Percentiles rank a stretch among this genome's conserved stretches.
Conservation (phyloP, 1,140 invertebrate genomes). For the Drosophila teissieri region DNA sequence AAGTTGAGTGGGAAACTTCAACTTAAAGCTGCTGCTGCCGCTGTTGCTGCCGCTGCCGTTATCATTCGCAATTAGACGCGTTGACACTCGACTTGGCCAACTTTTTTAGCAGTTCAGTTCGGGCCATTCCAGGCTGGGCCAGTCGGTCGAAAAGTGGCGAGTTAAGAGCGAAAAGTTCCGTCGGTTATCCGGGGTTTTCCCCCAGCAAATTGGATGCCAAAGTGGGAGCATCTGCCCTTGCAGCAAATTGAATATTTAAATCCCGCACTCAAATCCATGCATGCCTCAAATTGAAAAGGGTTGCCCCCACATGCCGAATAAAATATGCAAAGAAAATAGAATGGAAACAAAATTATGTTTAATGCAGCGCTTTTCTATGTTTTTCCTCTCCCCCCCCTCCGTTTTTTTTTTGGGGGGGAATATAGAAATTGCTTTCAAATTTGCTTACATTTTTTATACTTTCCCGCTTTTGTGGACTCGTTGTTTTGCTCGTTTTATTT, state of each 20-base stretch:
- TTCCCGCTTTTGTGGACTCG: constrained; percentile 3
- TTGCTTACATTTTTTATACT: constrained; percentile 31
- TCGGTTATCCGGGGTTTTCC: constrained; percentile 9
- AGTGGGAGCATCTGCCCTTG: constrained; percentile 52
- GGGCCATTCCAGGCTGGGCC: too few species aligned
- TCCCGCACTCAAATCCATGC: constrained; percentile 56
- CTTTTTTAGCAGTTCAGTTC: constrained; percentile 4
- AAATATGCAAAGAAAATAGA: constrained; percentile 63
- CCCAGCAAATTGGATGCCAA: constrained; percentile 46
- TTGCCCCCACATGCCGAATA: constrained; percentile 32
- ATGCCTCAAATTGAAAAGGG: constrained; percentile 67
- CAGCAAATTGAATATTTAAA: constrained; percentile 79
- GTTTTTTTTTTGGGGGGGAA: constrained; percentile 4
- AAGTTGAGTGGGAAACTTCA: constrained; percentile 41
- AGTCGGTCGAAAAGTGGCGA: constrained; percentile 25
- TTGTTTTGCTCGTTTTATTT: constrained; percentile 28
- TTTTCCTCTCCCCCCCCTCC: neutral
- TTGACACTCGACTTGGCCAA: constrained; percentile 58
- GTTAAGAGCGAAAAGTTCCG: constrained; percentile 48
- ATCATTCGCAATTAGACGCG: constrained; percentile 78
- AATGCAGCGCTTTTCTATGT: constrained; percentile 38
- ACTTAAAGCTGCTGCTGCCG: constrained; percentile 56
- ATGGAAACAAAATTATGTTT: constrained; percentile 64
- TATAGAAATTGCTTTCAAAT: constrained; percentile 66
- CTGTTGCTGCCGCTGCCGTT: constrained; percentile 36